Base-by-base conservation (phyloP, 2,888 invertebrate species). In the Hirtodrosophila trivittata region DNA sequence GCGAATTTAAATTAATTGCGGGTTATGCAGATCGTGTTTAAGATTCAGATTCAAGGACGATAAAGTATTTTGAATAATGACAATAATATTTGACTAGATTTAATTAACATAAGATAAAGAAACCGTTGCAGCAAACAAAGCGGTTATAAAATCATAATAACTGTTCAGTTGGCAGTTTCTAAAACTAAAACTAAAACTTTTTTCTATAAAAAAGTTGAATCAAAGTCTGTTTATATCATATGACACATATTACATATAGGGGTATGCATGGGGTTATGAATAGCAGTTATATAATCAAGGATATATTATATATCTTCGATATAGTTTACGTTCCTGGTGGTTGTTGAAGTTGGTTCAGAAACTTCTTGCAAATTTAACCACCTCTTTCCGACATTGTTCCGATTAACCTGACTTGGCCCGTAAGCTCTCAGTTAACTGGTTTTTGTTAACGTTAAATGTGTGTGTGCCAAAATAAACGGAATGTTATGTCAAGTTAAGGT, bases 31-130 rank as follows among this genome's bases (percentile, higher is more conserved):
- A 9, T 69, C 26, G 49, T 32, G 54, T 21, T 42, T 33, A 72
- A 58, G 58, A 52, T 51, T 51, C 18, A 47, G 32, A 47, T 65
- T 73, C 73, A 72, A 72, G 72, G 72, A 73, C 69, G 18, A 21
- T n/a, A n/a, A n/a, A 12, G 39, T 56, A 26, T 58, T 57, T 30
- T 35, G 30, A 16, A 42, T 51, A 51, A 47, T 68, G 14, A 39
- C 14, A 50, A 54, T 65, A 51, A 42, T 42, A 0, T 49, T 32
- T 69, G 7, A 51, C n/a, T 12, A 55, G 3, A 32, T n/a, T 50
- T 35, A 69, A 69, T 54, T 50, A 54, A 7, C 52, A 38, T 54
- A 45, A 21, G 35, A 25, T 30, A 45, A 0, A 7, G 6, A 33
- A 41, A 8, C 7, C 1, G 18, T 12, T 28, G 4, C n/a, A 21